Evolutionary conservation across 2,113 vertebrate genomes (phyloP).

Genomic region (Campylorhamphus procurvoides): DNA sequence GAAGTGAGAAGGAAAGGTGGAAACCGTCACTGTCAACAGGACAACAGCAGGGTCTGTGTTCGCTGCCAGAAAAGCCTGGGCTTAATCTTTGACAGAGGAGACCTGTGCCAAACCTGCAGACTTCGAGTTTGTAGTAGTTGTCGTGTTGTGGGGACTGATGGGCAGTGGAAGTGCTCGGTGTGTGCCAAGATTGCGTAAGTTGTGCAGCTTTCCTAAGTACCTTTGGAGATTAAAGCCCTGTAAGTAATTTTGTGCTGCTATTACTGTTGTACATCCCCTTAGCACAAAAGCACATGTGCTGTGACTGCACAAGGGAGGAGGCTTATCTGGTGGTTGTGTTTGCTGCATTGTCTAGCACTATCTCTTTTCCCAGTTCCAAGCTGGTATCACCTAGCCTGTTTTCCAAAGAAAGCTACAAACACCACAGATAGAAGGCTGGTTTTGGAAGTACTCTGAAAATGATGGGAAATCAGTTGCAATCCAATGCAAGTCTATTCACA

Average conservation of each 20-base stretch:
- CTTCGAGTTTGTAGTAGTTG: constrained; percentile 86
- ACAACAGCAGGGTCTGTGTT: constrained; percentile 81
- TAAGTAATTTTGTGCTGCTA: not conserved
- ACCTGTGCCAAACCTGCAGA: constrained; percentile 82
- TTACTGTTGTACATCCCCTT: not conserved
- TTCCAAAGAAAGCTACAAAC: not conserved
- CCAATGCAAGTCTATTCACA: not conserved
- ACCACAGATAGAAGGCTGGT: not conserved
- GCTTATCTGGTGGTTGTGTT: not conserved
- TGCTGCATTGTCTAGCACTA: not conserved
- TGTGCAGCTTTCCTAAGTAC: not conserved
- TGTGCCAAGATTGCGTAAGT: constrained; percentile 94
- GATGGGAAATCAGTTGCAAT: not conserved
- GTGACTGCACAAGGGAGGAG: not conserved
- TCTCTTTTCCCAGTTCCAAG: not conserved
- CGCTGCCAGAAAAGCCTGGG: constrained; percentile 89
- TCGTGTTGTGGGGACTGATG: constrained; percentile 56
- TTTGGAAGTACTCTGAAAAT: not conserved
- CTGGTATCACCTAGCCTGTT: not conserved
- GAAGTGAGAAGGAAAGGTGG: constrained; percentile 86
- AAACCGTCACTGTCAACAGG: constrained; percentile 71
- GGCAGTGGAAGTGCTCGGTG: constrained; percentile 85
- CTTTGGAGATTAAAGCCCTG: fast-evolving
- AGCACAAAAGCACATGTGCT: not conserved
- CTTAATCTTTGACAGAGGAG: constrained; percentile 89